These are phyloP conservation scores for Andrena hattorfiana DNA, from an alignment of 2,888 invertebrate genomes.

Conservation along the genomic window DNA sequence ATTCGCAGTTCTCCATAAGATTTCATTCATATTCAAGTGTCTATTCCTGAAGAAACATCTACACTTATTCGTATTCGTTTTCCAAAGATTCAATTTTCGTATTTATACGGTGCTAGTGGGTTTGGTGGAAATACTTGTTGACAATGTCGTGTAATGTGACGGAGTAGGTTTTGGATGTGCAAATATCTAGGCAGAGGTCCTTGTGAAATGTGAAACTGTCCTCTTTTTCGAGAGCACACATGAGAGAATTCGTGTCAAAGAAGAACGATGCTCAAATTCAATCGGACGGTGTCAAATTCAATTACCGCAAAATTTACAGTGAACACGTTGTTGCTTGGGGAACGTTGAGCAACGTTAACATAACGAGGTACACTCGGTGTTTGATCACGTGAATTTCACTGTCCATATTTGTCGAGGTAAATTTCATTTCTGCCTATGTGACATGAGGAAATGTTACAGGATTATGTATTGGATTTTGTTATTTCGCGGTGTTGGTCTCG, in stretches of 20 bases:
- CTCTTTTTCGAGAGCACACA: background rate
- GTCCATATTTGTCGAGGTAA: slow-evolving; percentile 49
- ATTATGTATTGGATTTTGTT: slow-evolving; percentile 31
- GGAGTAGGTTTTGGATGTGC: background rate
- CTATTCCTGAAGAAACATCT: background rate
- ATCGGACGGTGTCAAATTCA: slow-evolving; percentile 22
- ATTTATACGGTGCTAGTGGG: background rate
- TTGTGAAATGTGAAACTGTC: slow-evolving; percentile 2
- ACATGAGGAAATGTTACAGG: slow-evolving; percentile 8
- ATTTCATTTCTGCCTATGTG: slow-evolving; percentile 41
- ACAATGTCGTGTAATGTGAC: background rate
- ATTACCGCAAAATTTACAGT: slow-evolving; percentile 21
- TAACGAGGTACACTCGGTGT: slow-evolving; percentile 23
- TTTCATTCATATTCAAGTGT: background rate
- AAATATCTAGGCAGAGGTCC: background rate
- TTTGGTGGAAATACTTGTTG: background rate
- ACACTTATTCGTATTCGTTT: background rate
- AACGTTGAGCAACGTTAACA: slow-evolving; percentile 36
- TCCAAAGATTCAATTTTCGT: background rate
- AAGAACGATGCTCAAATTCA: slow-evolving; percentile 6
- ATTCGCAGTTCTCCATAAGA: background rate
- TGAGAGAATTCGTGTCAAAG: background rate
- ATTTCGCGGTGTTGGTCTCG: background rate
- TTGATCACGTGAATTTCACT: slow-evolving; percentile 51
- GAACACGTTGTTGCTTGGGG: slow-evolving; percentile 22